Evolutionary conservation across 2,797 vertebrate genomes (phyloP), one percentile per base, ranked within the genome.

Genomic region (Typhlichthys eigenmanni): DNA sequence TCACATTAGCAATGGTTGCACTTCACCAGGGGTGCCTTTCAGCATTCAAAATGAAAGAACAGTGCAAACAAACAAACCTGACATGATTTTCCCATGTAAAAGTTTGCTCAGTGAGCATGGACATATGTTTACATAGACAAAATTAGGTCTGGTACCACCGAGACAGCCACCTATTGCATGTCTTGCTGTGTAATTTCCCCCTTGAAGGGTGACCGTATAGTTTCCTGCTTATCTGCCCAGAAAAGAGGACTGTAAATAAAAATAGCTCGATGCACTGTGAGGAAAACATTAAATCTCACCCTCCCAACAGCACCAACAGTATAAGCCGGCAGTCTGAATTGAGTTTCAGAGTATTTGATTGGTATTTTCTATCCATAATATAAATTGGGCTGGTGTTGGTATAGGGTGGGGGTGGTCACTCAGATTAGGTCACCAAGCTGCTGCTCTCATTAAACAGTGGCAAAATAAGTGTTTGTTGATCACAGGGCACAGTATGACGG

Each of bases 361-460:
- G 60, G 68, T 60, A 57, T 71, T 79, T 56, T 66, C 43, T 51
- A 24, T 58, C 45, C 29, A 58, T 17, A 58, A 48, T 62, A 54
- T 53, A 61, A 75, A 19, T 17, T 24, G 29, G 55, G 76, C 3
- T 29, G 24, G 24, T 29, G 24, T 29, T 29, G 24, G 24, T 29
- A 29, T 29, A 53, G 14, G 54, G 72, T 48, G 55, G 46, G 58
- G 71, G 64, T 62, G 19, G 54, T 58, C 13, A 9, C 12, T 17
- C 29, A 70, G 50, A 62, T 13, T 32, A 61, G 45, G 62, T 58
- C 24, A 61, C 52, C 64, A 59, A 50, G 69, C 66, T 45, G 53
- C 55, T 69, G 65, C 47, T 60, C 54, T 85, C 70, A 77, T 83
- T 82, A 78, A 49, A 19, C 17, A 47, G 29, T 58, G 68, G 63